Evolutionary conservation across 2,888 invertebrate genomes (phyloP), one percentile per base, ranked within the genome.

Genomic region (Hemaris fuciformis): DNA sequence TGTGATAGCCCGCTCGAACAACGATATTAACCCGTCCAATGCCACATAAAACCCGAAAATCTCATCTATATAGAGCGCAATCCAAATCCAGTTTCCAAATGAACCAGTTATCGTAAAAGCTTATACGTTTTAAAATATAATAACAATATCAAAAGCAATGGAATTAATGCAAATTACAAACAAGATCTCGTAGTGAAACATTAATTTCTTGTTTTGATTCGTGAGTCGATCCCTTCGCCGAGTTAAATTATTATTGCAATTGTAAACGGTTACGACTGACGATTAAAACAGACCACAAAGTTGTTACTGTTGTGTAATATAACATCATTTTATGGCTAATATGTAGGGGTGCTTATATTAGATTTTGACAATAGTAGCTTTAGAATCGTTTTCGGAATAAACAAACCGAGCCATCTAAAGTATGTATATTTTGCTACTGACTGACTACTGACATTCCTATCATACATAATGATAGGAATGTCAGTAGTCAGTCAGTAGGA

Each of bases 241-340:
- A 86, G 79, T 86, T 83, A 87, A 90, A 91, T 90, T 89, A 89
- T 88, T 90, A 89, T 91, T 87, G 84, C 86, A 77, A 82, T 83
- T 85, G 85, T 90, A 86, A 89, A 91, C 81, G 80, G 87, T 91
- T 91, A 92, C 74, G 87, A 84, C 80, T 68, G 69, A 74, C 81
- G 78, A 88, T 90, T 89, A 88, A 87, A 88, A 88, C 85, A 86
- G 85, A 88, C 90, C 90, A 69, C 85, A 72, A 74, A 75, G 75
- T 38, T 57, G 43, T 45, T 22, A 57, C 22, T 42, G 59, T 23
- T 45, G 74, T 74, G 71, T 70, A 73, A 77, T 73, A 76, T 73
- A 74, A 80, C 77, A 74, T 67, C 68, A 68, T 70, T 85, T 85
- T 84, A 87, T 85, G 78, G 84, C 83, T 80, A 85, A 85, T 85